phyloP scores from a whole-genome alignment of 2,797 vertebrate genomes.

The Champsocephalus esox region DNA sequence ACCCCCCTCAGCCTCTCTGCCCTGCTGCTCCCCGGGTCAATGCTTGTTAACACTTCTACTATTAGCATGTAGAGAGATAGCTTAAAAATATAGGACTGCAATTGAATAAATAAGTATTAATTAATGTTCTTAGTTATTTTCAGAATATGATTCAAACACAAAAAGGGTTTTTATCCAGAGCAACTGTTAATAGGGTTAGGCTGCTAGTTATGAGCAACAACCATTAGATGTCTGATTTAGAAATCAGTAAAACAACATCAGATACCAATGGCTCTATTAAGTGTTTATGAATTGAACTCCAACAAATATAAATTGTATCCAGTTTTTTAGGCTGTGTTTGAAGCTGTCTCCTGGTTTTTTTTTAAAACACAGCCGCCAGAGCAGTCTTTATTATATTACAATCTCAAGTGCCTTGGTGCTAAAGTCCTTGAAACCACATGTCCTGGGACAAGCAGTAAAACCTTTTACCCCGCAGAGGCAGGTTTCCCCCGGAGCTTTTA shows the following conservation, averaged over 20 bases:
- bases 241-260: not conserved
- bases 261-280: slow-evolving; percentile 5
- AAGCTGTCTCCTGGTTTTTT: too few relatives aligned
- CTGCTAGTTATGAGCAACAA: not conserved
- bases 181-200: not conserved
- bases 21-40: too few relatives aligned
- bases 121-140: not conserved
- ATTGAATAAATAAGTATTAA: not conserved
- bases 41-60: not conserved
- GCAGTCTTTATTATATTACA: not conserved
- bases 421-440: not conserved
- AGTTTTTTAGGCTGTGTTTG: not conserved
- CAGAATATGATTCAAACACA: not conserved
- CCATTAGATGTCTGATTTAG: not conserved
- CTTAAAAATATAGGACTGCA: not conserved
- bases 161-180: not conserved
- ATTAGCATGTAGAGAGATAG: not conserved
- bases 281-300: slow-evolving; percentile 14
- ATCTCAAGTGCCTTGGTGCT: not conserved
- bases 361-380: too few relatives aligned
- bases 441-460: too few relatives aligned
- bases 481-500: slow-evolving; percentile 3
- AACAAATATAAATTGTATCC: not conserved
- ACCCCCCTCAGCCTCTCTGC: not conserved
- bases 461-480: not conserved